Evolutionary conservation across 2,797 vertebrate species (phyloP), one percentile per base, ranked within the genome.

Genomic region (Pseudomugil tenellus): DNA sequence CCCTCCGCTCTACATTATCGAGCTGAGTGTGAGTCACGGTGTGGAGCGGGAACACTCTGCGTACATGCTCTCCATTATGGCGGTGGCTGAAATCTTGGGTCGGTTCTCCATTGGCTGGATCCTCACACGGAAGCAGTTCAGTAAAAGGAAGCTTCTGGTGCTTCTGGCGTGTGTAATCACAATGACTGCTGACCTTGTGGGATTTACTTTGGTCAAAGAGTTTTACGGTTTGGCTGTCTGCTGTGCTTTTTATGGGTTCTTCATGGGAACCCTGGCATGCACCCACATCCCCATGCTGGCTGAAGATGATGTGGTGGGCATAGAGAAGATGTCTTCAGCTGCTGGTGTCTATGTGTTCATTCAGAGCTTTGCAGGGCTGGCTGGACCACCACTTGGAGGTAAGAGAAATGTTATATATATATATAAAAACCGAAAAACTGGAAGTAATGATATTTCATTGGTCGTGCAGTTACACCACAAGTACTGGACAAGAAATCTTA

Each of bases 381-480:
- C 95, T 0, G 98, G 97, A 77, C 97, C 97, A 55, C 97, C 98
- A 41, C 92, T 99, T 3, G 97, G 95, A 96, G 98, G 98, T 98
- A 95, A 90, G 77, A 12, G 6, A 49, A 26, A 64, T 13, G 1
- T 46, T 28, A 54, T 59, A 39, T 26, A 13, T 8, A 25, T 21
- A 23, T 10, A 48, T 21, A 43, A 19, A 17, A 17, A 29, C 3
- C 3, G 11, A 23, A 49, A 46, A 21, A 6, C 3, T 16, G 14
- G 6, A 19, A 19, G n/a, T 43, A 43, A 43, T n/a, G 1, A 0
- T 43, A 43, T 4, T 43, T 43, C 19, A n/a, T 43, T n/a, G 6
- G 2, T 7, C n/a, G 19, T 43, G 19, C 19, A 43, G 41, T 43
- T n/a, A 8, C 9, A 43, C 2, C 8, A n/a, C 19, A n/a, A 2